These are phyloP conservation scores for Phymorhynchus buccinoides DNA, from an alignment of 1,140 invertebrate species.

Conservation along the genomic window DNA sequence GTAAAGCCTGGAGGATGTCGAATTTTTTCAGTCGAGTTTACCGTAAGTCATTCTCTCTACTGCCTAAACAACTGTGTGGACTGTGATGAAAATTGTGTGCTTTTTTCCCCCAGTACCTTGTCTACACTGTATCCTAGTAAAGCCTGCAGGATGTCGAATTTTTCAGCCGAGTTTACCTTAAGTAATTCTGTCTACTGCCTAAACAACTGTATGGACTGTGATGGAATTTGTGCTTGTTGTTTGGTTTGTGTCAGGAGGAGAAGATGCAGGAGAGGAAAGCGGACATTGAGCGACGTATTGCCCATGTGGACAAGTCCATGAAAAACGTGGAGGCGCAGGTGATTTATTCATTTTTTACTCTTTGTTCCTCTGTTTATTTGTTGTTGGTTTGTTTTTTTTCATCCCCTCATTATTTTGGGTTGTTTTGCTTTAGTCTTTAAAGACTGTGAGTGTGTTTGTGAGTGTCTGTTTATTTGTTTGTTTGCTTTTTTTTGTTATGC, in stretches of 20 bases:
- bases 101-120: too few species aligned
- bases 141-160: too few species aligned
- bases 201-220: not conserved
- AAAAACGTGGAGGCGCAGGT: constrained; percentile 64
- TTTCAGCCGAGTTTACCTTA: not conserved
- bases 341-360: constrained; percentile 2
- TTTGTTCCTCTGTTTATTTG: not conserved
- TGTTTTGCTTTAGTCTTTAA: not conserved
- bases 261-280: constrained; percentile 60
- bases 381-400: not conserved
- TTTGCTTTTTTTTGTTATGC: not conserved
- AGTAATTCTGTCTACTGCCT: too few species aligned
- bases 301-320: constrained; percentile 59
- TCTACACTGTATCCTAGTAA: too few species aligned
- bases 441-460: not conserved
- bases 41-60: too few species aligned
- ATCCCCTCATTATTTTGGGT: not conserved
- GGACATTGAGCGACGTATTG: constrained; percentile 62
- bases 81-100: too few species aligned
- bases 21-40: too few species aligned
- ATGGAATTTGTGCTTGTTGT: not conserved
- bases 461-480: not conserved
- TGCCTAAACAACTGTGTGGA: too few species aligned
- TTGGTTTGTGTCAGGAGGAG: constrained; percentile 54
- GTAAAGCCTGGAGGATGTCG: too few species aligned